Evolutionary conservation across 2,113 vertebrate genomes (phyloP).

Genomic region (Antigone vipio): DNA sequence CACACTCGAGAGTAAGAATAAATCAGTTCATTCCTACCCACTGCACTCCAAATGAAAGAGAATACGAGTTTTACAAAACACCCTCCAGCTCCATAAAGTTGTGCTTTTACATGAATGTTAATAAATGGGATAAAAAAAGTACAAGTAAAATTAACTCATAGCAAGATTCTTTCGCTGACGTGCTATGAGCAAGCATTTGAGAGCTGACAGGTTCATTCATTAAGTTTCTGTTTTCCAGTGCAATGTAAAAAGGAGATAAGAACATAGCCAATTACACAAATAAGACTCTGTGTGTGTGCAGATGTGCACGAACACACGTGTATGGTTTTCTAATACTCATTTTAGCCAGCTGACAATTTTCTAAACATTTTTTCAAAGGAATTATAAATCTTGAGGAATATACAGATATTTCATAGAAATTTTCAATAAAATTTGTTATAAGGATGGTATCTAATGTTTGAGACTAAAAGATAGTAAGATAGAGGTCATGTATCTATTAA

Average conservation of each 20-base stretch:
- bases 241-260: background rate
- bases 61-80: background rate
- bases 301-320: fast-evolving
- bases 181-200: background rate
- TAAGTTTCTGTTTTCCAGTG: background rate
- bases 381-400: background rate
- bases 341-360: background rate
- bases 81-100: background rate
- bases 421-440: background rate
- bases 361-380: background rate
- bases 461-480: background rate
- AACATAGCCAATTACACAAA: background rate
- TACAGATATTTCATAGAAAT: background rate
- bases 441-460: background rate
- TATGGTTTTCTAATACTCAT: background rate
- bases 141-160: background rate
- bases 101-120: background rate
- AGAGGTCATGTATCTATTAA: background rate
- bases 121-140: background rate
- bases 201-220: background rate
- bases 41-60: background rate
- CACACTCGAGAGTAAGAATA: background rate
- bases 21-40: background rate
- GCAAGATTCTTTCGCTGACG: background rate
- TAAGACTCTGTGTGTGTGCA: background rate